A percentile compares a stretch with the other conserved stretches of the same genome.
These are phyloP conservation scores for Misgurnus anguillicaudatus DNA, from an alignment of 2,113 vertebrate species.

Conservation along the genomic window DNA sequence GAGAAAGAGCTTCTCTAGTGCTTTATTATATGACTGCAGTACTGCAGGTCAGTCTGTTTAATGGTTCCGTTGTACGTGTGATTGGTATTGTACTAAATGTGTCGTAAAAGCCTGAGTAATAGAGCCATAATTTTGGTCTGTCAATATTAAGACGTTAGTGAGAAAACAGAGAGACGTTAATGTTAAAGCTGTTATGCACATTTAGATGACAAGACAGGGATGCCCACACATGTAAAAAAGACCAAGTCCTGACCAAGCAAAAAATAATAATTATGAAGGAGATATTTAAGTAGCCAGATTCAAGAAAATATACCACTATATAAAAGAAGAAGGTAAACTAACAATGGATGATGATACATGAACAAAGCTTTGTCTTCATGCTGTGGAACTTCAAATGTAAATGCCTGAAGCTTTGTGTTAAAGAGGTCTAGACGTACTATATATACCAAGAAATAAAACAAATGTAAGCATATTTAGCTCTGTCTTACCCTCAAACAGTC, in stretches of 20 bases:
- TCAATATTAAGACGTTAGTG: background rate
- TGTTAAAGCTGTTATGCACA: background rate
- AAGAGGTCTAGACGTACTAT: no score
- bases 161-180: background rate
- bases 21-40: constrained; percentile 5
- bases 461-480: background rate
- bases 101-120: background rate
- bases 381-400: no score
- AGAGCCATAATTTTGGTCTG: background rate
- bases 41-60: constrained; percentile 7
- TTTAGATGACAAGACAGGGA: background rate
- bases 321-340: no score
- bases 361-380: no score
- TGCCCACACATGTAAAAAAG: no score
- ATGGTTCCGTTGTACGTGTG: background rate
- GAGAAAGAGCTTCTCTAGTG: background rate
- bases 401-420: no score
- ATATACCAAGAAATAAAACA: no score
- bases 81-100: background rate
- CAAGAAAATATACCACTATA: no score
- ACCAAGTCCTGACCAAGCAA: no score
- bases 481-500: constrained; percentile 20
- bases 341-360: no score
- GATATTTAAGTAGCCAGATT: no score
- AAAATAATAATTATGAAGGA: no score